A percentile compares a stretch with the other conserved stretches of the same genome.
phyloP scores from a whole-genome alignment of 2,888 invertebrate species.

The Gryllus longicercus region DNA sequence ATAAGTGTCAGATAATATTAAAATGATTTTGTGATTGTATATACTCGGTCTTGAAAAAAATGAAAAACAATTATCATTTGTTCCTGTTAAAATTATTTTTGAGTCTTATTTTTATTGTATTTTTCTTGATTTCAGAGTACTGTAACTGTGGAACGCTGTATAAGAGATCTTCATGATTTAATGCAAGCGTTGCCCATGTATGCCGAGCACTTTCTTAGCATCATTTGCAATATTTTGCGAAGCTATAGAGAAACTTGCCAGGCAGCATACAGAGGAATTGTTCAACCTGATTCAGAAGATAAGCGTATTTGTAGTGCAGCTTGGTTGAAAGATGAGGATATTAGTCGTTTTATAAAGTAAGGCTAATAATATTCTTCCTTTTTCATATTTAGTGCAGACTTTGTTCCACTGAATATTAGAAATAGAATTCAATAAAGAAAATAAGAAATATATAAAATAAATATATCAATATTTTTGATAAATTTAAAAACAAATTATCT shows the following conservation, averaged over 20 bases:
- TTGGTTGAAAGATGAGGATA: conserved; percentile 94
- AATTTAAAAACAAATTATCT: no score
- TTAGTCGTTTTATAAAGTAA: conserved; percentile 84
- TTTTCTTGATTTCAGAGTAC: conserved; percentile 58
- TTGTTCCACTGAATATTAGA: no score
- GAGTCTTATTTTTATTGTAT: conserved; percentile 24
- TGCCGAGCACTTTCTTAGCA: conserved; percentile 69
- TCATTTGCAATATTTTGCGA: conserved; percentile 66
- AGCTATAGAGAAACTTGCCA: conserved; percentile 73
- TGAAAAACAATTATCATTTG: neutral
- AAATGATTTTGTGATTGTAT: neutral
- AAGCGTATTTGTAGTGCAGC: conserved; percentile 76
- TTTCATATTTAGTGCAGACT: neutral
- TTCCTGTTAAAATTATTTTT: neutral
- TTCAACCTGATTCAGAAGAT: conserved; percentile 74
- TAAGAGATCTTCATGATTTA: conserved; percentile 63
- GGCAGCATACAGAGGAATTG: conserved; percentile 69
- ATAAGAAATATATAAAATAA: no score
- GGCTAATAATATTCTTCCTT: conserved; percentile 33
- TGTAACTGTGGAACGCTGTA: conserved; percentile 64
- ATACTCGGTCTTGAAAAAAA: neutral
- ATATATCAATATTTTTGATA: no score
- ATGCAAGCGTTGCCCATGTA: conserved; percentile 70
- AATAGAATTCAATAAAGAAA: no score
- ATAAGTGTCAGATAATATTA: neutral